Base-by-base conservation (phyloP, 2,888 invertebrate species). In the Caenorhabditis imperialis region DNA sequence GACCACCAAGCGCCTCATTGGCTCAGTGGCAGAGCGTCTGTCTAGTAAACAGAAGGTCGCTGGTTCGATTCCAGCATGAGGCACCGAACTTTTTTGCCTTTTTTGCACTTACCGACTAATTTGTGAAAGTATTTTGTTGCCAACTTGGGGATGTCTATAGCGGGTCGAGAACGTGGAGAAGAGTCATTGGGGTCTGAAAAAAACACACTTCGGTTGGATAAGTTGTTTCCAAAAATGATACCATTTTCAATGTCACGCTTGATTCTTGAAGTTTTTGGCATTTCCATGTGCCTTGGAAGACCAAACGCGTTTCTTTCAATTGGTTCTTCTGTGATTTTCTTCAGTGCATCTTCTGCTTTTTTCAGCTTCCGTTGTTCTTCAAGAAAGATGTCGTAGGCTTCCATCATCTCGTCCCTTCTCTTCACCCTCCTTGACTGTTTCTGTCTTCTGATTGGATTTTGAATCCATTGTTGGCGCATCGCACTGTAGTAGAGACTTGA, bases 1-100 rank as follows among this genome's bases (percentile, higher is more conserved):
- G 14, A 23, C 12, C 7, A 8, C n/a, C 40, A 22, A 16, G 27
- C 51, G 73, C 73, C 73, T 81, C 79, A 75, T 79, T 83, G 79
- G 83, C 83, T 83, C 82, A 83, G 82, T 78, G 82, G 83, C 81
- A 83, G 84, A 83, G 84, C 84, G 83, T 84, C 81, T 81, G 83
- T 83, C 83, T 83, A 78, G 83, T 84, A 83, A 83, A 83, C 84
- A 82, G 83, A 84, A 84, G 84, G 84, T 84, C 83, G 79, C 79
- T 80, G 83, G 83, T 83, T 83, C 82, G 79, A 83, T 83, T 80
- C 83, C 79, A 81, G 78, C 81, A 78, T 80, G 79, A 77, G 78
- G 79, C 79, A 74, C 73, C 55, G 73, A 67, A 53, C 14, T 61
- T 61, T 74, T 67, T 67, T 47, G 14, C 18, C 2, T 30, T 55